Evolutionary conservation across 1,140 invertebrate species (phyloP).

Genomic region (Oscheius sp.): DNA sequence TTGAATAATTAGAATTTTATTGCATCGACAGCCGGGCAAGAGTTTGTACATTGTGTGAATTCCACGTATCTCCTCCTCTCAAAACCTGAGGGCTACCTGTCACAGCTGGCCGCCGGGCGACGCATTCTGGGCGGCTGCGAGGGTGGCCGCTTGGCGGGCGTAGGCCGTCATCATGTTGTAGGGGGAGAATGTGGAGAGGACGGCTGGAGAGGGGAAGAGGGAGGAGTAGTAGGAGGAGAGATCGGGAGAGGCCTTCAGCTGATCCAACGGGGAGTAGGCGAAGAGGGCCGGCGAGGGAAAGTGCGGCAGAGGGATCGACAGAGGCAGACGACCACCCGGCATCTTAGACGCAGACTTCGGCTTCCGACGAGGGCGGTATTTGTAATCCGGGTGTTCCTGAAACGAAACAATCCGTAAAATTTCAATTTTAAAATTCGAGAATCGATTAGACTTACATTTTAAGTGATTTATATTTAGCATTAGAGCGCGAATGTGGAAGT

Average conservation of each 20-base stretch:
- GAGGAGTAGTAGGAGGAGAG: slow-evolving; percentile 23
- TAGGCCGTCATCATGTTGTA: slow-evolving; percentile 38
- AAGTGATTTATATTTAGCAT: too few species aligned
- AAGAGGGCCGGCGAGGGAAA: slow-evolving; percentile 15
- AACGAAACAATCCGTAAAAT: slow-evolving; percentile 3
- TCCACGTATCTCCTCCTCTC: too few species aligned
- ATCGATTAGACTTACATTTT: too few species aligned
- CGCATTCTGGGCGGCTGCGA: slow-evolving; percentile 18
- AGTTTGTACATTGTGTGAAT: too few species aligned
- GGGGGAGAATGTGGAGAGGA: slow-evolving; percentile 21
- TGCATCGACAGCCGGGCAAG: too few species aligned
- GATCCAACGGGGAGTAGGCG: slow-evolving; percentile 9
- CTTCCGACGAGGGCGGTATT: slow-evolving; percentile 74
- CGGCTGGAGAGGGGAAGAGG: slow-evolving; percentile 18
- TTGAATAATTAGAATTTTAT: too few species aligned
- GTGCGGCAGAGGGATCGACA: neutral
- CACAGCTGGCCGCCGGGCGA: neutral
- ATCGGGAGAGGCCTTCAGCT: neutral
- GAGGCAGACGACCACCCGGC: neutral
- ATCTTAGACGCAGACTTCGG: slow-evolving; percentile 20
- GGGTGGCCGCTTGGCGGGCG: slow-evolving; percentile 24
- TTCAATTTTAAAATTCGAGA: too few species aligned
- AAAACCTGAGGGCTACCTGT: too few species aligned
- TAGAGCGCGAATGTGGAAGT: too few species aligned
- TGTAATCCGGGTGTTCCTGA: slow-evolving; percentile 92